A percentile compares a stretch with the other conserved stretches of the same genome.
Evolutionary conservation across 1,140 invertebrate genomes (phyloP).

Genomic region (Habropoda laboriosa): DNA sequence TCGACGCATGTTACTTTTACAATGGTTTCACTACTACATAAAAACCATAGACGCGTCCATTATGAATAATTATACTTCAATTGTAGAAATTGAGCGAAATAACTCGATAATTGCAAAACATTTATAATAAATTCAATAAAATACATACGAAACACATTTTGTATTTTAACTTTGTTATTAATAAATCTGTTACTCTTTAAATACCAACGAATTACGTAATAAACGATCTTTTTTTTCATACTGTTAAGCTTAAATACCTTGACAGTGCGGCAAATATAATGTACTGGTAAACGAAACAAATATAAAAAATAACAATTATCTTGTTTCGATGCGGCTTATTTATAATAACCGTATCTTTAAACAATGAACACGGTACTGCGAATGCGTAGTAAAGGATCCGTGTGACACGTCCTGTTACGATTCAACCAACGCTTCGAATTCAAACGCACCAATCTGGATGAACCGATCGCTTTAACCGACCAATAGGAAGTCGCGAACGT

Average conservation of each 20-base stretch:
- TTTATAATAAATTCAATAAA: background rate
- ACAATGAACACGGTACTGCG: conserved; percentile 26
- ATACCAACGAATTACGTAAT: background rate
- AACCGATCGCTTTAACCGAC: background rate
- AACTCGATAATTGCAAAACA: background rate
- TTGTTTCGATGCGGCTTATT: background rate
- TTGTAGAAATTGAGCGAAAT: background rate
- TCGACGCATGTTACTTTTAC: background rate
- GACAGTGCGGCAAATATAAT: too few relatives aligned
- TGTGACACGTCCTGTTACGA: conserved; percentile 13
- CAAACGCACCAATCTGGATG: conserved; percentile 55
- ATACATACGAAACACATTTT: background rate
- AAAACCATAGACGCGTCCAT: background rate
- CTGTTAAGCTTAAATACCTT: too few relatives aligned
- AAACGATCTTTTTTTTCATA: too few relatives aligned
- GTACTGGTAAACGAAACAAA: background rate
- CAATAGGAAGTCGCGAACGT: background rate
- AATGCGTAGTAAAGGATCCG: conserved; percentile 13
- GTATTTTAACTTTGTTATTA: background rate
- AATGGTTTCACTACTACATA: background rate
- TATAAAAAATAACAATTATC: background rate
- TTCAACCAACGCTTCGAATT: conserved; percentile 47
- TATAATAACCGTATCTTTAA: conserved; percentile 18
- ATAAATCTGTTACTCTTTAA: background rate
- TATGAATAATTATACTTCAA: conserved; percentile 2